A percentile compares a stretch with the other conserved stretches of the same genome.
Evolutionary conservation across 2,888 invertebrate species (phyloP).

Genomic region (Melanotus villosus): DNA sequence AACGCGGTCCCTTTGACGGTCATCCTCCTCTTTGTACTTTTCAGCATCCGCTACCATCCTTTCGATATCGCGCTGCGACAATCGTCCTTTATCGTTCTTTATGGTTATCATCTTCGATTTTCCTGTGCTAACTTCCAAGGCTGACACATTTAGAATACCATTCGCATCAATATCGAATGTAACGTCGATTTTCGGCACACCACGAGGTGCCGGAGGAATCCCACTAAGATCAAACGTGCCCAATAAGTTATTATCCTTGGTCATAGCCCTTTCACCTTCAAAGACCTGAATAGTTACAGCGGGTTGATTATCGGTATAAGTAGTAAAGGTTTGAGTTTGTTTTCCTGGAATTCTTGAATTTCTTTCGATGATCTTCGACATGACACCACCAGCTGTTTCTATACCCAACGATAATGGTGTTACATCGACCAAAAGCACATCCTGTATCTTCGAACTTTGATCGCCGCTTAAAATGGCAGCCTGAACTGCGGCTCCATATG

Average conservation of each 20-base stretch:
- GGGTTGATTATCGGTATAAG: conserved; percentile 86
- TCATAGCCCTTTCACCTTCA: conserved; percentile 73
- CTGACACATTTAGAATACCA: conserved; percentile 76
- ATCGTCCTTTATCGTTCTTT: conserved; percentile 86
- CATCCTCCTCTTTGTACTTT: conserved; percentile 80
- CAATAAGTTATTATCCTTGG: conserved; percentile 71
- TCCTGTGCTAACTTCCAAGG: conserved; percentile 72
- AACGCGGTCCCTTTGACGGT: conserved; percentile 78
- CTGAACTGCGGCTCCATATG: conserved; percentile 83
- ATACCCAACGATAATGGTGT: conserved; percentile 69
- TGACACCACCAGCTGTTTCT: conserved; percentile 72
- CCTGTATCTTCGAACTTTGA: conserved; percentile 72
- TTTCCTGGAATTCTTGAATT: conserved; percentile 82
- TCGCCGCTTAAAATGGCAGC: conserved; percentile 81
- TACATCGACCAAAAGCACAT: conserved; percentile 74
- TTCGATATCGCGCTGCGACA: conserved; percentile 87
- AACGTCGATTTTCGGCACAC: conserved; percentile 71
- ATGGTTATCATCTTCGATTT: conserved; percentile 85
- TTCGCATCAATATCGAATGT: conserved; percentile 85
- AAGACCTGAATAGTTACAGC: conserved; percentile 82
- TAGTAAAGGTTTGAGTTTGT: conserved; percentile 82
- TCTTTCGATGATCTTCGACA: conserved; percentile 79
- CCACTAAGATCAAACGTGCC: conserved; percentile 70
- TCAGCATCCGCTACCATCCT: conserved; percentile 85
- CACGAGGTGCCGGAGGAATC: conserved; percentile 72